These are phyloP conservation scores for Venturia canescens DNA, from an alignment of 1,140 invertebrate species.

Conservation along the genomic window DNA sequence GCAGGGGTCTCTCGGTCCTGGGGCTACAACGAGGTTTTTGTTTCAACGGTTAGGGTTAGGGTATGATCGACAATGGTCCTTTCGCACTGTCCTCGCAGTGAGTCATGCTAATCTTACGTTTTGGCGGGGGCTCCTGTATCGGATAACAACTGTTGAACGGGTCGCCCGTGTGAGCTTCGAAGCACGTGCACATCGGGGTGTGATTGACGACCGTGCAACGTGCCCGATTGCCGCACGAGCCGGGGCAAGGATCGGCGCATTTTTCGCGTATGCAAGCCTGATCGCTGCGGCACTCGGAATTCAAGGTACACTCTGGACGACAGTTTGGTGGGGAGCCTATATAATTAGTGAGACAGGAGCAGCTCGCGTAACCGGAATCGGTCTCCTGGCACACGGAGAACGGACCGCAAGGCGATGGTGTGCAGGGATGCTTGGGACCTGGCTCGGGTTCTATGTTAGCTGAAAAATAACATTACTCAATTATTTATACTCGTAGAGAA, in stretches of 20 bases:
- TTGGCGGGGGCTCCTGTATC: conserved; percentile 71
- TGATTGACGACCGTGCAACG: conserved; percentile 79
- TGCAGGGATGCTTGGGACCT: conserved; percentile 69
- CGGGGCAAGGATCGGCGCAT: conserved; percentile 85
- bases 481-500: not conserved
- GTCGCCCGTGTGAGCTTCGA: conserved; percentile 79
- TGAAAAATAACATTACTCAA: not conserved
- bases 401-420: conserved; percentile 79
- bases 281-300: conserved; percentile 85
- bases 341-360: conserved; percentile 78
- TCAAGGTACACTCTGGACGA: conserved; percentile 83
- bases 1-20: conserved; percentile 70
- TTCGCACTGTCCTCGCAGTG: too few relatives aligned
- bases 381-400: conserved; percentile 79
- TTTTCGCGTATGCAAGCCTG: conserved; percentile 85
- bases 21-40: conserved; percentile 63
- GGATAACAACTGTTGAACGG: conserved; percentile 79
- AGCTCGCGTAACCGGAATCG: conserved; percentile 75
- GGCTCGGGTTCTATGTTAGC: conserved; percentile 45
- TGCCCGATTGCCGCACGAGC: conserved; percentile 84
- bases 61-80: too few relatives aligned
- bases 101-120: conserved; percentile 75
- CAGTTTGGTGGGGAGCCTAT: conserved; percentile 84
- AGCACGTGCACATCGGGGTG: conserved; percentile 78
- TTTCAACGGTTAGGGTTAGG: not conserved